These are phyloP conservation scores for Cossypha dichroa DNA, from an alignment of 2,797 vertebrate species.

Conservation along the genomic window DNA sequence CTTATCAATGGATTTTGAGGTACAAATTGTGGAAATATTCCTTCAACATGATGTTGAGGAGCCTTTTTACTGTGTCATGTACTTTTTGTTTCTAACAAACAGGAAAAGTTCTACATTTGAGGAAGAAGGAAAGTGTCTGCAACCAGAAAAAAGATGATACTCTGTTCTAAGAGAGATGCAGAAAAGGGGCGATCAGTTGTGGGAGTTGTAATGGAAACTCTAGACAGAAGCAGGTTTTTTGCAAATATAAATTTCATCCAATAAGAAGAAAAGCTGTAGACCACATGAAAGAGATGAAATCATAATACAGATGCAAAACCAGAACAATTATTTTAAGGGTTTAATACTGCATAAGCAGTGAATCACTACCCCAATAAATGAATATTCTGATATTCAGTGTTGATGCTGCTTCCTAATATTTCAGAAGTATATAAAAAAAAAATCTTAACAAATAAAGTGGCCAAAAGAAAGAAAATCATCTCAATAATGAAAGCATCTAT, in stretches of 20 bases:
- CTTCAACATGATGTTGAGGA: fast-evolving
- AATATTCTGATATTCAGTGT: background rate
- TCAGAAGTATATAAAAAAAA: background rate
- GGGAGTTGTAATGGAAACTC: background rate
- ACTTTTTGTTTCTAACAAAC: background rate
- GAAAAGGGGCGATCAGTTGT: background rate
- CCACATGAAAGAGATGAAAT: background rate
- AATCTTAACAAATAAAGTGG: background rate
- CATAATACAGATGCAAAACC: background rate
- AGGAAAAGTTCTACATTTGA: background rate
- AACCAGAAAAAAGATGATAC: background rate
- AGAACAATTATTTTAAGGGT: background rate
- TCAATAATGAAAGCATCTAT: background rate
- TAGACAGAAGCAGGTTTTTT: background rate
- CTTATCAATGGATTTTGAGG: background rate
- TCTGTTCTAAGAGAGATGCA: background rate
- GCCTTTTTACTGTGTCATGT: background rate
- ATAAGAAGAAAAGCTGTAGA: background rate
- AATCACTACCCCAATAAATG: background rate
- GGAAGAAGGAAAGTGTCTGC: background rate
- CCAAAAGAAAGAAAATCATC: fast-evolving
- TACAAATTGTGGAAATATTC: background rate
- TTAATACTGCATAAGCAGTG: background rate
- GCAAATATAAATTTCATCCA: background rate
- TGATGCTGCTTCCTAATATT: background rate